Evolutionary conservation across 1,140 invertebrate species (phyloP).

Genomic region (Thrips palmi): DNA sequence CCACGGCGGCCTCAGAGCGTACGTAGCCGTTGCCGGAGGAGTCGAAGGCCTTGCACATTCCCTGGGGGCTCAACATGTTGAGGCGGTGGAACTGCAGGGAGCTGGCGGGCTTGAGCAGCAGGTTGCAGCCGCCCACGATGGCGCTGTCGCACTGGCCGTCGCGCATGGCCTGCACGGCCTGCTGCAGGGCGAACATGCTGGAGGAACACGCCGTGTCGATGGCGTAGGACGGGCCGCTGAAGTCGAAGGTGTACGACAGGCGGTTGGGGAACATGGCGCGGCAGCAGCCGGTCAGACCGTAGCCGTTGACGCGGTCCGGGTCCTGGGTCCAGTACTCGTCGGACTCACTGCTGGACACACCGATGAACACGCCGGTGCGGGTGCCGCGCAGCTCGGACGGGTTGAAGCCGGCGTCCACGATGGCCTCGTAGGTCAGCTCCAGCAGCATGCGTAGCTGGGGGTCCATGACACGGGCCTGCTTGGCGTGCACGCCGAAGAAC

Average conservation of each 20-base stretch:
- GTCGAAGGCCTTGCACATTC: conserved; percentile 84
- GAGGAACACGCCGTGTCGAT: conserved; percentile 94
- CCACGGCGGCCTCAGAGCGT: conserved; percentile 70
- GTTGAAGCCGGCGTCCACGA: conserved; percentile 83
- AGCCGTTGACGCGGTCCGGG: conserved; percentile 67
- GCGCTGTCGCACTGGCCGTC: conserved; percentile 79
- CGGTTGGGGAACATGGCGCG: conserved; percentile 93
- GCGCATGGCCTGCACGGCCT: conserved; percentile 66
- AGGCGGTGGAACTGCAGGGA: conserved; percentile 86
- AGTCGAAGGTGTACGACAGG: conserved; percentile 88
- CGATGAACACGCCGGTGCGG: conserved; percentile 81
- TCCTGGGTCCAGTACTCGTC: conserved; percentile 61
- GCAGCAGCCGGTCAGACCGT: conserved; percentile 80
- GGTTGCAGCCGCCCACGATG: conserved; percentile 61
- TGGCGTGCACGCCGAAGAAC: conserved; percentile 87
- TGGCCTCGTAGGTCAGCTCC: conserved; percentile 85
- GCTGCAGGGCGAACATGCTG: conserved; percentile 69
- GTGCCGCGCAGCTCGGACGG: conserved; percentile 59
- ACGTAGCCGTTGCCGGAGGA: conserved; percentile 73
- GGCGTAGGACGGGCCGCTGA: conserved; percentile 45
- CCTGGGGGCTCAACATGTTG: conserved; percentile 76
- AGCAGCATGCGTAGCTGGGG: conserved; percentile 81
- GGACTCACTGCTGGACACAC: conserved; percentile 69
- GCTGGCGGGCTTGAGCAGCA: conserved; percentile 69
- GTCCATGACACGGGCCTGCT: conserved; percentile 90